Percentiles rank a stretch among this genome's conserved stretches.
These are phyloP conservation scores for Spizella passerina DNA, from an alignment of 2,797 vertebrate genomes.

Conservation along the genomic window DNA sequence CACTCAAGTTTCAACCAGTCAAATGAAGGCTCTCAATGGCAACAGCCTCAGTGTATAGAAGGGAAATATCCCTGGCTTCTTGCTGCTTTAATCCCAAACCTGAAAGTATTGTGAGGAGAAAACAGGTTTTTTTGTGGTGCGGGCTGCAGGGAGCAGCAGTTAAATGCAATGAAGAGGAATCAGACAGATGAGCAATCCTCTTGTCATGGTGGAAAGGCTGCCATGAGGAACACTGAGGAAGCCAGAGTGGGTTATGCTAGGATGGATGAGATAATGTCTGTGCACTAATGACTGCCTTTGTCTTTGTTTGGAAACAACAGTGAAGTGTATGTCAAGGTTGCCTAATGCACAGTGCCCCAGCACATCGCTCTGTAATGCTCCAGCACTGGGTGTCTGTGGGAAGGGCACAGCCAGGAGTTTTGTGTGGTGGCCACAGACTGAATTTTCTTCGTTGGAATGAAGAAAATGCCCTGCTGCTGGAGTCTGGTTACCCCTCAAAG, in stretches of 20 bases:
- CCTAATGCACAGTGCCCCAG: not conserved
- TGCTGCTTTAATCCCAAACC: not conserved
- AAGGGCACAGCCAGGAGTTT: not conserved
- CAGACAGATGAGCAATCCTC: not conserved
- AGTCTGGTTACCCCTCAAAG: not conserved
- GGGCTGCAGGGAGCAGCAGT: not conserved
- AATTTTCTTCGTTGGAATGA: not conserved
- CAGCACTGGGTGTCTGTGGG: accelerated
- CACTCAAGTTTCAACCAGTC: not conserved
- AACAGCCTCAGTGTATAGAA: not conserved
- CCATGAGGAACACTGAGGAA: not conserved
- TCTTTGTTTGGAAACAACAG: constrained; percentile 7
- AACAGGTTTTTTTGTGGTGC: not conserved
- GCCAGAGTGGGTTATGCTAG: not conserved
- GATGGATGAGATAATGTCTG: constrained; percentile 35
- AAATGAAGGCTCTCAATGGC: not conserved
- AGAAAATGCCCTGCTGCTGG: not conserved
- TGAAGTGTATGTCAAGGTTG: not conserved
- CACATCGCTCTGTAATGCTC: not conserved
- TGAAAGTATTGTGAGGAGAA: not conserved
- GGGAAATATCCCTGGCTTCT: not conserved
- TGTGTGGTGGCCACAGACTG: not conserved
- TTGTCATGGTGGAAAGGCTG: not conserved
- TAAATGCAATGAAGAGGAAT: not conserved
- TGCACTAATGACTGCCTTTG: not conserved